A percentile compares a stretch with the other conserved stretches of the same genome.
These are phyloP conservation scores for Lysandra bellargus DNA, from an alignment of 2,888 invertebrate species.

Conservation along the genomic window DNA sequence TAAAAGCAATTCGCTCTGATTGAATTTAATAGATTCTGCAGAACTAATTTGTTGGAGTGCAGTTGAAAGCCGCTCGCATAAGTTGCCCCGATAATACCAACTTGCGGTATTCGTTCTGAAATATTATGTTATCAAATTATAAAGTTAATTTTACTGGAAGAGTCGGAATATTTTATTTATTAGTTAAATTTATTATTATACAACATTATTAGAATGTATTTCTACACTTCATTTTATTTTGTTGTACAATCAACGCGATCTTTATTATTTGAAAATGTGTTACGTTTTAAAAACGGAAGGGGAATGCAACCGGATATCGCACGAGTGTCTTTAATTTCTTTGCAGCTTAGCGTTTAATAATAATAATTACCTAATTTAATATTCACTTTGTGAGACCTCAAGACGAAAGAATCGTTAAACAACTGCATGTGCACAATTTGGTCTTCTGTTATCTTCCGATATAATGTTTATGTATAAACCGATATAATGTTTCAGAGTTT, in stretches of 20 bases:
- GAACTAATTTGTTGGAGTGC: slow-evolving; percentile 24
- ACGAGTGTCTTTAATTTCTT: no score
- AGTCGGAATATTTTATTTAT: neutral
- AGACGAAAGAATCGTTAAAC: no score
- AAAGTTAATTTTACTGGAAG: neutral
- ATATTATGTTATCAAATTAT: slow-evolving; percentile 15
- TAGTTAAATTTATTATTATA: neutral
- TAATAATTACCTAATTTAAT: no score
- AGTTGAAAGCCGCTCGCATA: slow-evolving; percentile 9
- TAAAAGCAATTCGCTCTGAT: neutral
- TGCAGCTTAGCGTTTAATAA: no score
- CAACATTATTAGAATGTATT: no score
- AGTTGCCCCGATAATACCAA: slow-evolving; percentile 8
- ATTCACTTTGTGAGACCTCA: no score
- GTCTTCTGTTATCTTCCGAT: no score
- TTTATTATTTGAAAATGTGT: neutral
- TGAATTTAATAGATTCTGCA: slow-evolving; percentile 19
- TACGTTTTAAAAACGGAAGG: neutral
- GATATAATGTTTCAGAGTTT: neutral
- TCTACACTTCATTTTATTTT: neutral
- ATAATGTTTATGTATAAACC: neutral
- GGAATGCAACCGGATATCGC: no score
- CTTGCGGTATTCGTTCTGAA: slow-evolving; percentile 4
- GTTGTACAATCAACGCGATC: neutral
- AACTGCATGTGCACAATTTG: no score